phyloP scores from a whole-genome alignment of 2,888 invertebrate genomes.

The Bellardia pandia region DNA sequence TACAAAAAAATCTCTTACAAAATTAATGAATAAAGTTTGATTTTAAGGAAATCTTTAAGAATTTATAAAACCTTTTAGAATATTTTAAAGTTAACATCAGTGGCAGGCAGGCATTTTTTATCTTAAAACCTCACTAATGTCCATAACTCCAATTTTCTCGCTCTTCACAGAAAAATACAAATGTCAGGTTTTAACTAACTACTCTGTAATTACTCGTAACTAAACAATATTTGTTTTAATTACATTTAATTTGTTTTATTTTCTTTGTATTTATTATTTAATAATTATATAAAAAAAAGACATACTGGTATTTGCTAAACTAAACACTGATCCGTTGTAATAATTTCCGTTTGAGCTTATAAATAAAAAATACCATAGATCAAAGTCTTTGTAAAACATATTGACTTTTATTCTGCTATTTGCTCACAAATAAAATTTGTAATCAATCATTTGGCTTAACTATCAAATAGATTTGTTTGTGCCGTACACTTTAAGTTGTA shows the following conservation, averaged over 20 bases:
- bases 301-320: not conserved
- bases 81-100: no score
- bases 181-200: not conserved
- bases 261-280: not conserved
- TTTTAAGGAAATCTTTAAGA: not conserved
- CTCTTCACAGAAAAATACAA: slow-evolving; percentile 15
- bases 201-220: slow-evolving; percentile 1
- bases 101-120: no score
- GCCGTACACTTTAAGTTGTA: no score
- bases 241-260: not conserved
- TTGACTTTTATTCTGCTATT: not conserved
- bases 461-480: no score
- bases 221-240: slow-evolving; percentile 26
- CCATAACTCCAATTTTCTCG: not conserved
- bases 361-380: slow-evolving; percentile 27
- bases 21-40: not conserved
- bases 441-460: slow-evolving; percentile 2
- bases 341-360: slow-evolving; percentile 39
- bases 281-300: not conserved
- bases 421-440: slow-evolving; percentile 7
- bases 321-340: slow-evolving; percentile 8
- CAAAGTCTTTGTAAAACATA: slow-evolving; percentile 31
- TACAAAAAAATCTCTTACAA: not conserved
- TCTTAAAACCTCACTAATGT: no score
- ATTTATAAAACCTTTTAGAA: no score